Base-by-base conservation (phyloP, 2,113 vertebrate species). In the Lates calcarifer region DNA sequence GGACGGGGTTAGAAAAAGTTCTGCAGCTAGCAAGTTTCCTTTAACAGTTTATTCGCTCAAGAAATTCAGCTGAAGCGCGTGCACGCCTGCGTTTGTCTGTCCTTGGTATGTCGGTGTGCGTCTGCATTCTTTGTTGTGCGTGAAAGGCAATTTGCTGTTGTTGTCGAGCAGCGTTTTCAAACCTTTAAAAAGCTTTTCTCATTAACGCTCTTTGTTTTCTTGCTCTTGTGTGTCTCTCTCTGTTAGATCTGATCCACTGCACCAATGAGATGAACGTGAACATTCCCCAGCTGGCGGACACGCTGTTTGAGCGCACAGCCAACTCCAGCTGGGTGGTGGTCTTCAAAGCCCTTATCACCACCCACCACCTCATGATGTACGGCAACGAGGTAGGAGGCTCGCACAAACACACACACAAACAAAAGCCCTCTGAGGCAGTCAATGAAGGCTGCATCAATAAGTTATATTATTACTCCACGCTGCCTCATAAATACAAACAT, bases 301-400 rank as follows among this genome's bases (percentile, higher is more conserved):
- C 95, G 7, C 90, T 95, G 85, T 95, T 95, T 17, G 94, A 95
- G 84, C 90, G 95, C 80, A 95, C 94, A 5, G 91, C 93, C 90
- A 95, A 94, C 94, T 94, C 92, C 79, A 95, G 95, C 92, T 95
- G 95, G 95, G 95, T 95, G 87, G 95, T 95, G 86, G 94, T 95
- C 71, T 95, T 95, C 89, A 95, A 95, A 84, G 92, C 95, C 67
- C 95, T 95, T 29, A 95, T 95, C 89, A 91, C 94, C 87, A 95
- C 94, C 47, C 95, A 95, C 93, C 94, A 95, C 86, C 90, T 95
- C 85, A 95, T 94, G 94, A 95, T 95, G 94, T 95, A 95, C 29
- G 94, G 95, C 89, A 95, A 95, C 55, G 94, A 95, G 94, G 94
- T 95, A 90, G 66, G 93, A 77, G 63, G 29, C 74, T 6, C 1